Evolutionary conservation across 2,797 vertebrate species (phyloP).

Genomic region (Pantherophis alleghaniensis): DNA sequence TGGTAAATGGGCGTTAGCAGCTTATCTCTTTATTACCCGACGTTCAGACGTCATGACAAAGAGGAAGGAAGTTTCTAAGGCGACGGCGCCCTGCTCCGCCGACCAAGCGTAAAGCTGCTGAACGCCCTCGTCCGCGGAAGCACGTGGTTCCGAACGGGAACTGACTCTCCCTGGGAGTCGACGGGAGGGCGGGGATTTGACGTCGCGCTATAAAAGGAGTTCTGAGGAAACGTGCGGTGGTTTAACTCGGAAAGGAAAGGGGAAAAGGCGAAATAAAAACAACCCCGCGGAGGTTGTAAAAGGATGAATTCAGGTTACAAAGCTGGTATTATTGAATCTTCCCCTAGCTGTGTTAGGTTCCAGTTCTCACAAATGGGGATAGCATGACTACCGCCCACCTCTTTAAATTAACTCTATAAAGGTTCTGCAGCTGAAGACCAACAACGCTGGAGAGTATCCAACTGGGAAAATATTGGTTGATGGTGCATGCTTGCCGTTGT

Average conservation of each 20-base stretch:
- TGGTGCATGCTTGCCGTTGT: background rate
- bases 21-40: background rate
- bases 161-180: too few species aligned
- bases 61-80: background rate
- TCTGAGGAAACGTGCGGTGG: background rate
- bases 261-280: background rate
- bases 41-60: background rate
- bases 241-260: background rate
- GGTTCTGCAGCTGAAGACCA: background rate
- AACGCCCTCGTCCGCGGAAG: background rate
- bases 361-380: background rate
- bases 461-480: background rate
- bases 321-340: background rate
- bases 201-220: background rate
- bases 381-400: background rate
- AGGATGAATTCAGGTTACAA: background rate
- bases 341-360: background rate
- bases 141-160: background rate
- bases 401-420: background rate
- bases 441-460: background rate
- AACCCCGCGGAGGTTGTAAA: background rate
- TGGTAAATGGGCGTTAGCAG: background rate
- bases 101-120: accelerated
- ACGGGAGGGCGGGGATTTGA: background rate
- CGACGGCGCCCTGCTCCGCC: background rate